Evolutionary conservation across 1,140 invertebrate species (phyloP), one percentile per base, ranked within the genome.

Genomic region (Idris sp.): DNA sequence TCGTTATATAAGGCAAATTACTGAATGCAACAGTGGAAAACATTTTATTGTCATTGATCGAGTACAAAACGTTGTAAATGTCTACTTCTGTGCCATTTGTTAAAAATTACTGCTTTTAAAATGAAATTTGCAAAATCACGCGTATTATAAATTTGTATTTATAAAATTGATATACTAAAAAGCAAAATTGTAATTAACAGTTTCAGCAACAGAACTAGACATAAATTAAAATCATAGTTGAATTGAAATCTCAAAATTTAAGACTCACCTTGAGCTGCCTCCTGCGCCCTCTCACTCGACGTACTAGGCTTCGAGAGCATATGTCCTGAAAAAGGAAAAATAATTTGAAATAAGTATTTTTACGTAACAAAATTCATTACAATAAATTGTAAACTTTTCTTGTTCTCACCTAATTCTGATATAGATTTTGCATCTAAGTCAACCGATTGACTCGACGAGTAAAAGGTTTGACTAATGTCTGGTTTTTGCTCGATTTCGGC

Each of bases 241-340:
- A 18, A 46, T 31, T 58, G 11, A 51, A 51, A 62, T 67, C n/a
- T 31, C 19, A 62, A 22, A 71, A 74, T 1, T 25, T 1, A 30
- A 75, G 30, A 88, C 87, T 88, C 78, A 88, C 87, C 87, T 83
- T 88, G 86, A 54, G 82, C 80, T 72, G 86, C 77, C 53, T 88
- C 87, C 49, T 88, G 87, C 26, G 84, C 62, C 59, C 86, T 85
- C 28, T 88, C 86, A 30, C 85, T 83, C 13, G 86, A 88, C 65
- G 87, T 87, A 59, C 87, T 82, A 51, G 87, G 87, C 79, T 88
- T 88, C 10, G 84, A 83, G 43, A 88, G 79, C 72, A 88, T 79
- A 61, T 88, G 85, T 73, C 86, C 87, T 88, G 59, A n/a, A n/a
- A n/a, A n/a, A n/a, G n/a, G n/a, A n/a, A n/a, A n/a, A n/a, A 22